Evolutionary conservation across 2,113 vertebrate species (phyloP), one percentile per base, ranked within the genome.

Genomic region (Sclerurus mexicanus): DNA sequence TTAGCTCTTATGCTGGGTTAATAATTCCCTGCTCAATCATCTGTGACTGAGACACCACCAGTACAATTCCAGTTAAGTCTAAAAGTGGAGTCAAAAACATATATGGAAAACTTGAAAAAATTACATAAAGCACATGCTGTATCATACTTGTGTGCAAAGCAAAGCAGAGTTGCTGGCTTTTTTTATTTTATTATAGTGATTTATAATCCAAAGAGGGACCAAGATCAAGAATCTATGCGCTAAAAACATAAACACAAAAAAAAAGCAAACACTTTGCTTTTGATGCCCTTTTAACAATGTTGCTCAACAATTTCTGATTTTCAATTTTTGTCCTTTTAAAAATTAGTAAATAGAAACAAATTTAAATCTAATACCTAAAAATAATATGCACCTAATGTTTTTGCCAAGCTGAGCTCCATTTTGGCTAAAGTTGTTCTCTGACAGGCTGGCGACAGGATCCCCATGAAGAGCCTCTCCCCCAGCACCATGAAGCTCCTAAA

Each of bases 1-100:
- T 95, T 94, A 89, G 59, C 71, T 94, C 87, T 95, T 97, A 95
- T 39, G 44, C 64, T 88, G 58, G 81, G 91, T 96, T 96, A 97
- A 96, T 96, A 96, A 97, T 96, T 97, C 82, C 83, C 85, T 84
- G 77, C 66, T 94, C 95, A 85, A 22, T 60, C 88, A 93, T 58
- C 80, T 94, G 79, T 95, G 87, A 93, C 84, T 1, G 18, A 85
- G 81, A 92, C 62, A 46, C 59, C 37, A 72, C 37, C 66, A 47
- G 50, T 33, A 75, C 25, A 28, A 84, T 80, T 79, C 46, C 1
- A 0, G 8, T 81, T 30, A 73, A 78, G 46, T 69, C 53, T 86
- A 84, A 46, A 91, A 78, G 25, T 13, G 4, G 52, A 87, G 58
- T 60, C 52, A 86, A 88, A 96, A 91, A 52, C 19, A 37, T 16